phyloP scores from a whole-genome alignment of 2,797 vertebrate genomes.

The Glossophaga mutica region DNA sequence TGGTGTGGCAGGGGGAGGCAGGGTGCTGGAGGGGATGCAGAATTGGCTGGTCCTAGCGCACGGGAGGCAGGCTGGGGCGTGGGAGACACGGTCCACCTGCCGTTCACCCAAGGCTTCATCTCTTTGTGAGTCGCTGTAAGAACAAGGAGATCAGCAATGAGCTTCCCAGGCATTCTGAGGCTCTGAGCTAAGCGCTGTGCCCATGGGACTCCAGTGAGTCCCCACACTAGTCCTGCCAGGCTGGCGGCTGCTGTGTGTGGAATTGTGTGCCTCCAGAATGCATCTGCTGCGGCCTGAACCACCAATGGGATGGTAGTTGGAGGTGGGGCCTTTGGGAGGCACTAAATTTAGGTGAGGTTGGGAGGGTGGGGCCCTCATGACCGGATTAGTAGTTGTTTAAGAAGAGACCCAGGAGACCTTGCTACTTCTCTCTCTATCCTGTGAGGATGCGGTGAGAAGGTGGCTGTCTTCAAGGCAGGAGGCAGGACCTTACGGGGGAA shows the following conservation, averaged over 20 bases:
- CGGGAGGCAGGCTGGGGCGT: neutral
- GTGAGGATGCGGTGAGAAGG: neutral
- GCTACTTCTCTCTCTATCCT: neutral
- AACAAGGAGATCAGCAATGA: too few relatives aligned
- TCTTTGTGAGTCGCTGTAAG: fast-evolving
- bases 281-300: neutral
- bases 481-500: neutral
- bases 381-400: neutral
- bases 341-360: neutral
- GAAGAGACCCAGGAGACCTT: neutral
- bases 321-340: neutral
- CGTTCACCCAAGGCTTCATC: fast-evolving
- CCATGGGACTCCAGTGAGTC: neutral
- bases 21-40: neutral
- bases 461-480: neutral
- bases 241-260: neutral
- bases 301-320: neutral
- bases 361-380: neutral
- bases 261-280: neutral
- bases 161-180: neutral
- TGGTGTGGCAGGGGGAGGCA: neutral
- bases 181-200: neutral
- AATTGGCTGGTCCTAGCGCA: neutral
- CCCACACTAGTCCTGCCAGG: neutral
- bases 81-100: neutral